A percentile compares a stretch with the other conserved stretches of the same genome.
Evolutionary conservation across 2,888 invertebrate genomes (phyloP).

Genomic region (Mimas tiliae): DNA sequence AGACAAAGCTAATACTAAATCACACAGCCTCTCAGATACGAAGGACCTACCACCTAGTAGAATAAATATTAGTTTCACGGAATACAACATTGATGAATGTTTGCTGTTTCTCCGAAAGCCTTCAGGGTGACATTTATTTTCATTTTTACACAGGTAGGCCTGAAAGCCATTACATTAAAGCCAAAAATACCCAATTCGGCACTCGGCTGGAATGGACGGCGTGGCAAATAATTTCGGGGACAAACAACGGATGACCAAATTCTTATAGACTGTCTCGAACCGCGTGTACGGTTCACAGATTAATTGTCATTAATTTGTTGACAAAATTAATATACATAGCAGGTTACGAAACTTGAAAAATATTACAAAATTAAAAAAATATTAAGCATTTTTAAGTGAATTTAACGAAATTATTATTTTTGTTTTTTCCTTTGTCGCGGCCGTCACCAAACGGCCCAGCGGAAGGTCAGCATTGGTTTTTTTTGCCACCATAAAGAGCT

Average conservation of each 20-base stretch:
- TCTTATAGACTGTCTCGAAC: slow-evolving; percentile 35
- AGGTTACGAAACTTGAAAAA: no score
- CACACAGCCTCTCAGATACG: no score
- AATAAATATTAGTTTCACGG: neutral
- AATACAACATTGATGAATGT: slow-evolving; percentile 1
- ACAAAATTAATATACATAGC: neutral
- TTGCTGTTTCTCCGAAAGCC: slow-evolving; percentile 30
- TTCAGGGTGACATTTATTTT: slow-evolving; percentile 39
- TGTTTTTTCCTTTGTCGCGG: no score
- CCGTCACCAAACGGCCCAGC: no score
- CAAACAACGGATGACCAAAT: slow-evolving; percentile 41
- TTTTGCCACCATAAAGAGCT: no score
- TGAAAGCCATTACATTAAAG: slow-evolving; percentile 42
- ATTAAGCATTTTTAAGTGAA: no score
- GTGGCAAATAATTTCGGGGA: slow-evolving; percentile 44
- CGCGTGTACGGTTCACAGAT: slow-evolving; percentile 18
- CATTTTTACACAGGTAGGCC: slow-evolving; percentile 39
- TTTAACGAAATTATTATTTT: no score
- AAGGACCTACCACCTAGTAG: no score
- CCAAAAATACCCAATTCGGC: slow-evolving; percentile 45
- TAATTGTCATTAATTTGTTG: neutral
- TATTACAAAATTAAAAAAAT: no score
- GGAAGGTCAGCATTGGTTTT: no score
- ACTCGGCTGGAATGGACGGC: slow-evolving; percentile 41
- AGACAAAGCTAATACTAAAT: no score